Evolutionary conservation across 2,888 invertebrate species (phyloP).

Genomic region (Cryptus armator): DNA sequence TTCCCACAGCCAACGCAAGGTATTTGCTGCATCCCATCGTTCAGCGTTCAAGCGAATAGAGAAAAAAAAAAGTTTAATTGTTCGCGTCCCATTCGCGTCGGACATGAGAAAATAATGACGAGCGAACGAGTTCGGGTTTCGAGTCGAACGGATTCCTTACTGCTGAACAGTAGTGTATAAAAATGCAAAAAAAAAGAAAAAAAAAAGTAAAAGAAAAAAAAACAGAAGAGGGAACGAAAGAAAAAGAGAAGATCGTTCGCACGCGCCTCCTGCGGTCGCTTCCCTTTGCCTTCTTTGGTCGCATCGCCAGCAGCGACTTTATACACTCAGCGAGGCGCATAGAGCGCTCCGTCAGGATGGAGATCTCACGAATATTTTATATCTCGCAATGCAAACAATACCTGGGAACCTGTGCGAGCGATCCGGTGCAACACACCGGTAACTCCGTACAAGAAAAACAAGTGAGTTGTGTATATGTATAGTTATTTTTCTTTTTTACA

Average conservation of each 20-base stretch:
- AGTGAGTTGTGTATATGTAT: constrained; percentile 14
- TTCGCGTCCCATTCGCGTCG: not conserved
- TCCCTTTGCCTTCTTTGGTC: constrained; percentile 64
- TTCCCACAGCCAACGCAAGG: not conserved
- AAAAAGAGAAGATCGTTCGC: constrained; percentile 55
- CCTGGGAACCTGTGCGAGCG: constrained; percentile 71
- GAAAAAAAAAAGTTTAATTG: constrained; percentile 10
- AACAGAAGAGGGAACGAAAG: constrained; percentile 3
- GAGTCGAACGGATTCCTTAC: not conserved
- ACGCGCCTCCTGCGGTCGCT: constrained; percentile 48
- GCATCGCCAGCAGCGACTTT: not conserved
- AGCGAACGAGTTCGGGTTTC: constrained; percentile 21
- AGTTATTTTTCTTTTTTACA: constrained; percentile 5
- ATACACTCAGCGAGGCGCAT: not conserved
- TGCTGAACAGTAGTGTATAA: constrained; percentile 6
- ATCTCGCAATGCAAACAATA: constrained; percentile 67
- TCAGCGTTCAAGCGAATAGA: not conserved
- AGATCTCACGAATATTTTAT: constrained; percentile 72
- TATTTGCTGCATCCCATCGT: not conserved
- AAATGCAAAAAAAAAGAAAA: constrained; percentile 13
- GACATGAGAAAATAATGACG: constrained; percentile 20
- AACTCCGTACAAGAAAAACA: constrained; percentile 43
- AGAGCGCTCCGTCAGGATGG: constrained; percentile 1
- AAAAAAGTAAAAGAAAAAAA: constrained; percentile 7
- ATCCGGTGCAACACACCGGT: constrained; percentile 16